Evolutionary conservation across 2,797 vertebrate species (phyloP), one percentile per base, ranked within the genome.

Genomic region (Galago senegalensis): DNA sequence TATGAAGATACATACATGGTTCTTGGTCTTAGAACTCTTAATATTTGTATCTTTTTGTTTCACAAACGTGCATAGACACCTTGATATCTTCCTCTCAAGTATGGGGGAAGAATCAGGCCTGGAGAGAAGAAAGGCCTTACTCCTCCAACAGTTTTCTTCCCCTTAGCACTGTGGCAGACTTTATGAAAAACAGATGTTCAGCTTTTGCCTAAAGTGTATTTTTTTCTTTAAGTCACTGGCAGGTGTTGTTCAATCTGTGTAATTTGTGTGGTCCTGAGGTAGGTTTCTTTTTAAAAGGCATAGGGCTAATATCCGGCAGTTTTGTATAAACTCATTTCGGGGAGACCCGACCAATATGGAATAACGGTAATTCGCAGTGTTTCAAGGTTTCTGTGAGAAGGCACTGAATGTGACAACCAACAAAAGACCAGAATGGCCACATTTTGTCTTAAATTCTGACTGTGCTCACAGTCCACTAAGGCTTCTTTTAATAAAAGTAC

Each of bases 161-260:
- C 8, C 23, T 89, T 31, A 8, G 25, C n/a, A 37, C 69, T n/a
- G 61, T 40, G 49, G 37, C 46, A 43, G 84, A 60, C 29, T 89
- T 90, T 58, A 84, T 87, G 92, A 94, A 86, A 23, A 89, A 43
- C 86, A 92, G 70, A 92, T 93, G 88, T 88, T 94, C 60, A 93
- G 58, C 67, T 83, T 92, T 94, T 75, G 58, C 76, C 58, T 69
- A 31, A 91, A 79, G 46, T 20, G 10, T 56, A 46, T 73, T 31
- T 80, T 89, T 89, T 80, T 53, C 73, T 79, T 60, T 49, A 79
- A 80, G 67, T 20, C 61, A 93, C 21, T 12, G 46, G 82, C 85
- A 91, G 46, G n/a, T 92, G 37, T 94, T 94, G 81, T 73, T 67
- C 70, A 87, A 91, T 61, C 69, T 90, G 60, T 58, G 34, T 80